Evolutionary conservation across 2,888 invertebrate genomes (phyloP), one percentile per base, ranked within the genome.

Genomic region (Polia nebulosa): DNA sequence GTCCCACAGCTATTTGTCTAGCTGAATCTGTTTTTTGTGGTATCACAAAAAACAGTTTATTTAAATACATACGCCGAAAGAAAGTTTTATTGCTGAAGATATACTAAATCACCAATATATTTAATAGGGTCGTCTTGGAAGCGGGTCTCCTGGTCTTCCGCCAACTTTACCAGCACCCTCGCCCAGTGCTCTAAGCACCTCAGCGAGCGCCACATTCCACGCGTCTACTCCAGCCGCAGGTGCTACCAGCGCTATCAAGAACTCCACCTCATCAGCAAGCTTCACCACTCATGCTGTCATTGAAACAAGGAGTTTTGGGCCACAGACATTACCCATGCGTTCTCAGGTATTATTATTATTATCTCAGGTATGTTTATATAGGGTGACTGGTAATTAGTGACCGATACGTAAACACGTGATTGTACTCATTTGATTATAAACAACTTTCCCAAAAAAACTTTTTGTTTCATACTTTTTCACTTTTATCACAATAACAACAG

Each of bases 121-220:
- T 65, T 39, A 4, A 11, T 27, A 95, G 95, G 95, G 94, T 82
- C 95, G 95, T 51, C 91, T 95, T 44, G 94, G 94, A 66, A 94
- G 80, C 52, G 92, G 92, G 32, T 95, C 97, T 70, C 96, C 96
- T 15, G 97, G 97, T 15, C 96, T 97, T n/a, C 97, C 97, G 1
- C 97, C 97, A 32, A 97, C 97, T 32, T 90, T 97, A 49, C 97
- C 97, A 17, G 97, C 97, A 0, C 97, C 97, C 0, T 97, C 97
- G 34, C 97, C 97, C 20, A 96, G 96, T 80, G 96, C 96, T 64
- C 89, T 96, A 29, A 94, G 96, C 81, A 96, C 97, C 51, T 97
- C 97, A 85, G 97, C 97, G 9, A 97, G 97, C 83, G 97, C 97
- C 76, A 96, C 96, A 65, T 96, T 96, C 87, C 95, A 95, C 72